These are phyloP conservation scores for Bombus impatiens DNA, from an alignment of 1,140 invertebrate species.

Conservation along the genomic window DNA sequence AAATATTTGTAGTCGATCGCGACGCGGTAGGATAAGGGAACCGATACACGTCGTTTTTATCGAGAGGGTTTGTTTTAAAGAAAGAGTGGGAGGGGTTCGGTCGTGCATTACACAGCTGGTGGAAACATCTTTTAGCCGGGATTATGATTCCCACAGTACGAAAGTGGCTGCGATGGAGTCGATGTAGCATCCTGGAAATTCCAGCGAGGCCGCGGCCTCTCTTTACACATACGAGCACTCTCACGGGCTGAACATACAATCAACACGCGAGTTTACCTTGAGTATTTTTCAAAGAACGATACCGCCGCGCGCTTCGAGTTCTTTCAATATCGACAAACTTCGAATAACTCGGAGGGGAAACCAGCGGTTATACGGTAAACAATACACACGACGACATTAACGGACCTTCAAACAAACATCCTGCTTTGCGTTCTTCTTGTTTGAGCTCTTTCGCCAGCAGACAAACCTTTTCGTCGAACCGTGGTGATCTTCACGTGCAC, in stretches of 20 bases:
- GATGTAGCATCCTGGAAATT: constrained; percentile 70
- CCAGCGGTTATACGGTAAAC: constrained; percentile 70
- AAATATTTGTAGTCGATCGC: neutral
- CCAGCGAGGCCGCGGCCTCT: constrained; percentile 55
- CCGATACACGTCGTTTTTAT: neutral
- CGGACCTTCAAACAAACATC: constrained; percentile 75
- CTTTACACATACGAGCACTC: constrained; percentile 65
- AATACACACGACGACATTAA: constrained; percentile 73
- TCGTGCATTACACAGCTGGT: constrained; percentile 47
- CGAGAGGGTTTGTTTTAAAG: constrained; percentile 39
- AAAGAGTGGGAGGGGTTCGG: neutral
- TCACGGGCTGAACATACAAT: constrained; percentile 68
- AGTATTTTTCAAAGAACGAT: constrained; percentile 75
- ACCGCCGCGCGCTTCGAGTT: constrained; percentile 61
- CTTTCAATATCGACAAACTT: constrained; percentile 68
- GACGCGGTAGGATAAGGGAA: neutral
- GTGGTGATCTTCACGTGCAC: constrained; percentile 3
- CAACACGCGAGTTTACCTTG: constrained; percentile 70
- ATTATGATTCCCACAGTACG: constrained; percentile 67
- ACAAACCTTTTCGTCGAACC: neutral
- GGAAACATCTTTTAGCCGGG: constrained; percentile 56
- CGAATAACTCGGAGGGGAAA: constrained; percentile 53
- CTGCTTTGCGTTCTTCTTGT: constrained; percentile 67
- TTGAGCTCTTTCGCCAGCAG: constrained; percentile 48
- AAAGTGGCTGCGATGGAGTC: constrained; percentile 62